Evolutionary conservation across 1,140 invertebrate species (phyloP).

Genomic region (Caenorhabditis brenneri): DNA sequence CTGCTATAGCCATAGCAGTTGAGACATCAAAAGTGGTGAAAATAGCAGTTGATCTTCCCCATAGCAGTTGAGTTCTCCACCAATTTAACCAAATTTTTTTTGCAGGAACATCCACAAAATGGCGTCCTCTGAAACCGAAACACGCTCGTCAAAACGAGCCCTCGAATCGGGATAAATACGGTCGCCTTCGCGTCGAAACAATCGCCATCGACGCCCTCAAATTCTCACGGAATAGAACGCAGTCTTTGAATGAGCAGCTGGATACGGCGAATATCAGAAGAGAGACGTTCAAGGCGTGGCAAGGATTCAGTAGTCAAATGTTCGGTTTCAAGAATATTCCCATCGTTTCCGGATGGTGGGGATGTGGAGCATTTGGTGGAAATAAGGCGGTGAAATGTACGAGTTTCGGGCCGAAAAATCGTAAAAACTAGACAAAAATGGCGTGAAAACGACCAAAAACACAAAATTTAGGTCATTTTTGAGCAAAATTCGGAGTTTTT

Average conservation of each 20-base stretch:
- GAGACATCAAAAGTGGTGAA: too few relatives aligned
- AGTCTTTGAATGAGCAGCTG: conserved; percentile 71
- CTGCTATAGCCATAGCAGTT: too few relatives aligned
- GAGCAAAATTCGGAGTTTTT: too few relatives aligned
- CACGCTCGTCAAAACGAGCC: background rate
- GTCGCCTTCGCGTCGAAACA: conserved; percentile 79
- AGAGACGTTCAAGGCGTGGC: conserved; percentile 82
- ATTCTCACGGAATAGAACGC: conserved; percentile 73
- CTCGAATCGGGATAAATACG: conserved; percentile 71
- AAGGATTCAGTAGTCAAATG: conserved; percentile 24
- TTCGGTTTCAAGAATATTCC: conserved; percentile 70
- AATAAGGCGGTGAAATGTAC: conserved; percentile 82
- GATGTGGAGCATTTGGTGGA: conserved; percentile 91
- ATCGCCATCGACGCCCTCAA: conserved; percentile 87
- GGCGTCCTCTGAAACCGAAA: background rate
- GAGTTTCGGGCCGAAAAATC: too few relatives aligned
- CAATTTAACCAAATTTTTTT: conserved; percentile 19
- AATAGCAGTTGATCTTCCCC: too few relatives aligned
- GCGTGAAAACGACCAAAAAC: too few relatives aligned
- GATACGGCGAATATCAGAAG: conserved; percentile 72
- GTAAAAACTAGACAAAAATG: too few relatives aligned
- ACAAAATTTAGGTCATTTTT: background rate
- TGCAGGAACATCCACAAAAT: conserved; percentile 74
- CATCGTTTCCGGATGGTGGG: conserved; percentile 96
- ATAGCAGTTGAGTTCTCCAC: background rate